Base-by-base conservation (phyloP, 2,797 vertebrate species). In the Syndactyla subalaris region DNA sequence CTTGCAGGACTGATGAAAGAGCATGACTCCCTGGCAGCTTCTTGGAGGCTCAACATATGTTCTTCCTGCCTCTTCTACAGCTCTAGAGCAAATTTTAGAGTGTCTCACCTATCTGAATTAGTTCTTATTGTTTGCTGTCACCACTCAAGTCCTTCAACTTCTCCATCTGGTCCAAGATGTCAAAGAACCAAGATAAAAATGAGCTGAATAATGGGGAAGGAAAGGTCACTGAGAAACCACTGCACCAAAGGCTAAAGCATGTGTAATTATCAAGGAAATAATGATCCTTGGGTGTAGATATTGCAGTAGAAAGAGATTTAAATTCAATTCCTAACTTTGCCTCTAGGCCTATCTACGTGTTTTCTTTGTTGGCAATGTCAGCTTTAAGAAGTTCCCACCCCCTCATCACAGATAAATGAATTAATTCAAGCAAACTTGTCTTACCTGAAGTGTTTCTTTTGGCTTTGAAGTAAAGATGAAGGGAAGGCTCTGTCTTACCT, bases 391-490 rank as follows among this genome's bases (percentile, higher is more conserved):
- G n/a, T 82, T 93, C 67, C 67, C 51, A 82, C 76, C 68, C 61
- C 20, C 39, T 86, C 80, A 77, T 48, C 71, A 68, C 46, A 82
- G 48, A 68, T 43, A 75, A 49, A 74, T 77, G 17, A 78, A 86
- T 62, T 4, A 79, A 93, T 94, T 92, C 18, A 81, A 91, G 93
- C 51, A 16, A 92, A 92, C 84, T 89, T 87, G 72, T 82, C 87
- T 87, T 95, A 91, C 84, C 84, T 89, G 81, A 94, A 89, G 29
- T 85, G 55, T 88, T 83, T 76, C 62, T 92, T 92, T 72, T 46
- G 39, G 24, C 87, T 92, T 95, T 94, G 89, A 95, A 95, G 54
- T 61, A n/a, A 87, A 62, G 83, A 82, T 54, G 43, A 93, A 92
- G 73, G 48, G 29, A 91, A 23, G 16, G 41, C 45, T 91, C 29